Evolutionary conservation across 2,888 invertebrate genomes (phyloP).

Genomic region (Reticulitermes lucifugus): DNA sequence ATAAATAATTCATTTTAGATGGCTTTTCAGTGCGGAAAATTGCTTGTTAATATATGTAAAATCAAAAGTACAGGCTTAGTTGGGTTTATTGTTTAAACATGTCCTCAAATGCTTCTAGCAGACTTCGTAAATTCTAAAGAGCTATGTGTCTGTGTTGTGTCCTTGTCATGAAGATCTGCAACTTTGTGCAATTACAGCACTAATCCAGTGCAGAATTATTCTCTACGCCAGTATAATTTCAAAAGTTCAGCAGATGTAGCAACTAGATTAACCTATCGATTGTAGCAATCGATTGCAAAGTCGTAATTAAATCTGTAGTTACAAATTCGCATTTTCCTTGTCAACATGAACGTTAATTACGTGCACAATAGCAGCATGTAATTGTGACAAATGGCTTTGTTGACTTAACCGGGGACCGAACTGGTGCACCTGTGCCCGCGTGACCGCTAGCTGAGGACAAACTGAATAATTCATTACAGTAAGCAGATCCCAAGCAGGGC

Average conservation of each 20-base stretch:
- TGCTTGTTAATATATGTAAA: too few relatives aligned
- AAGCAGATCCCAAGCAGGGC: neutral
- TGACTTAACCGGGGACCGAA: conserved; percentile 30
- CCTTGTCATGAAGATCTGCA: neutral
- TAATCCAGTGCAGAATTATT: neutral
- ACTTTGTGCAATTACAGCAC: neutral
- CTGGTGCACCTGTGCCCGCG: conserved; percentile 7
- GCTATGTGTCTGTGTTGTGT: too few relatives aligned
- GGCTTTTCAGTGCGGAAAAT: too few relatives aligned
- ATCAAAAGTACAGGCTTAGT: too few relatives aligned
- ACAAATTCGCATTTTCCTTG: conserved; percentile 23
- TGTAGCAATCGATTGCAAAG: conserved; percentile 6
- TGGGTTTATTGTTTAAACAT: too few relatives aligned
- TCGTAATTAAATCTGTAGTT: conserved; percentile 29
- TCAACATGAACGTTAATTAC: conserved; percentile 27
- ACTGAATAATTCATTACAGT: conserved; percentile 28
- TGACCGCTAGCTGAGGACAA: conserved; percentile 7
- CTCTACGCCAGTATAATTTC: neutral
- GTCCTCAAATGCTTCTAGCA: too few relatives aligned
- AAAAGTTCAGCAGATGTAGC: neutral
- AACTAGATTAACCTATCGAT: conserved; percentile 9
- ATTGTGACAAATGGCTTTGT: conserved; percentile 34
- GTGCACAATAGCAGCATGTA: conserved; percentile 31
- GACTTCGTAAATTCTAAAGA: too few relatives aligned
- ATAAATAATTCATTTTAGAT: too few relatives aligned